phyloP scores from a whole-genome alignment of 1,140 invertebrate species.

The Caerostris darwini region DNA sequence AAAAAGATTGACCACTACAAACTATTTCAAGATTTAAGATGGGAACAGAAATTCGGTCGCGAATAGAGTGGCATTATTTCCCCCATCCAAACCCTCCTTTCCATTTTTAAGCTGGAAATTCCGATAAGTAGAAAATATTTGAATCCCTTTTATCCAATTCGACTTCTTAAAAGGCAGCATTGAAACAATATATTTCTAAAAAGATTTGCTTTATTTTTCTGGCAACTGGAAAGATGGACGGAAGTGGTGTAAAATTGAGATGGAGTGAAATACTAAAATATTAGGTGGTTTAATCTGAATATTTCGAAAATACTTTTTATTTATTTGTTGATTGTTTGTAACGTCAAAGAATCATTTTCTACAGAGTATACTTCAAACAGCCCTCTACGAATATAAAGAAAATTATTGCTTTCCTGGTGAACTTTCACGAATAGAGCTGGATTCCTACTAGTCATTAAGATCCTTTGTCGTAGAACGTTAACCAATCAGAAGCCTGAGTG shows the following conservation, averaged over 20 bases:
- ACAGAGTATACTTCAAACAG: no score
- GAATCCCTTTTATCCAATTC: slow-evolving; percentile 30
- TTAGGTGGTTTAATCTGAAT: neutral
- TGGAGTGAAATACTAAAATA: neutral
- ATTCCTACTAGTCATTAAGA: no score
- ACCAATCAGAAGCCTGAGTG: no score
- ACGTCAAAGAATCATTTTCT: no score
- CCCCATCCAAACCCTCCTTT: neutral
- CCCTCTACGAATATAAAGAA: no score
- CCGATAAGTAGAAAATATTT: slow-evolving; percentile 50
- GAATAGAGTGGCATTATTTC: slow-evolving; percentile 55
- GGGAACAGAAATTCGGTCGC: slow-evolving; percentile 25
- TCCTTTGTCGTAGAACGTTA: no score
- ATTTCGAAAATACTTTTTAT: no score
- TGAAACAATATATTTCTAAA: neutral
- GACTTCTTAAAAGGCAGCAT: neutral
- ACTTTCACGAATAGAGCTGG: no score
- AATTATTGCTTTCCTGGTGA: no score
- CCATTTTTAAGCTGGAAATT: slow-evolving; percentile 20
- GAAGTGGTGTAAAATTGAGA: neutral
- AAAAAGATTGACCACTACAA: slow-evolving; percentile 64
- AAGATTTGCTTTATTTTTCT: neutral
- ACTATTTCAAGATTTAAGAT: slow-evolving; percentile 36
- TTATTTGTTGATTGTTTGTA: no score
- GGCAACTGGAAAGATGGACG: neutral